Evolutionary conservation across 2,888 invertebrate species (phyloP).

Genomic region (Kuschelorhynchus macadamiae): DNA sequence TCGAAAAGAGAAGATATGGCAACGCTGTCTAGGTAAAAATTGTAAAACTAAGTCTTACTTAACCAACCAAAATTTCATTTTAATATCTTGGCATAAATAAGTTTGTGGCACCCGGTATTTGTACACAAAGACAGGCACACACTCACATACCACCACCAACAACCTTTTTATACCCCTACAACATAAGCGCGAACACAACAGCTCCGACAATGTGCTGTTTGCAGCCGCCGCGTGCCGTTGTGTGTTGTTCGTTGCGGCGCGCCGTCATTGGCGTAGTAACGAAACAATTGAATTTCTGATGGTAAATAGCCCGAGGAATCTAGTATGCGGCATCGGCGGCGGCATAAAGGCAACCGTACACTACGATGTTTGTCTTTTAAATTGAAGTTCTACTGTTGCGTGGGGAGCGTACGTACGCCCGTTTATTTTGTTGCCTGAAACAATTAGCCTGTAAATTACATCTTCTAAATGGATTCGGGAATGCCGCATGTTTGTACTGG

Average conservation of each 20-base stretch:
- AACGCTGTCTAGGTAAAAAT: no score
- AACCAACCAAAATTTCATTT: no score
- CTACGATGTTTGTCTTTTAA: conserved; percentile 57
- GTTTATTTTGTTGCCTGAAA: conserved; percentile 16
- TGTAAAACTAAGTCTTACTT: no score
- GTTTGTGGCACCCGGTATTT: no score
- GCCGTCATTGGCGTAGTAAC: conserved; percentile 38
- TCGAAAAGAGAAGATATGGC: no score
- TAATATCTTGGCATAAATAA: no score
- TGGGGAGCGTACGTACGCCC: conserved; percentile 7
- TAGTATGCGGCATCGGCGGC: conserved; percentile 16
- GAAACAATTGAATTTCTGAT: conserved; percentile 47
- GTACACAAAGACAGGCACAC: no score
- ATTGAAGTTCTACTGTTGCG: conserved; percentile 54
- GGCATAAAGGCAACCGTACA: conserved; percentile 33
- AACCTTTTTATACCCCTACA: no score
- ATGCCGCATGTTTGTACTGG: neutral
- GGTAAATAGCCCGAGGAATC: conserved; percentile 43
- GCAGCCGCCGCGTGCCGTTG: neutral
- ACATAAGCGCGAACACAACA: no score
- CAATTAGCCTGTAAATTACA: conserved; percentile 35
- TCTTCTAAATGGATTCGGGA: conserved; percentile 8
- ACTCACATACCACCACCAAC: no score
- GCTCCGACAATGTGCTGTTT: no score
- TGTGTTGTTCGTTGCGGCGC: conserved; percentile 4